Evolutionary conservation across 2,888 invertebrate species (phyloP).

Genomic region (Torymus auratus): DNA sequence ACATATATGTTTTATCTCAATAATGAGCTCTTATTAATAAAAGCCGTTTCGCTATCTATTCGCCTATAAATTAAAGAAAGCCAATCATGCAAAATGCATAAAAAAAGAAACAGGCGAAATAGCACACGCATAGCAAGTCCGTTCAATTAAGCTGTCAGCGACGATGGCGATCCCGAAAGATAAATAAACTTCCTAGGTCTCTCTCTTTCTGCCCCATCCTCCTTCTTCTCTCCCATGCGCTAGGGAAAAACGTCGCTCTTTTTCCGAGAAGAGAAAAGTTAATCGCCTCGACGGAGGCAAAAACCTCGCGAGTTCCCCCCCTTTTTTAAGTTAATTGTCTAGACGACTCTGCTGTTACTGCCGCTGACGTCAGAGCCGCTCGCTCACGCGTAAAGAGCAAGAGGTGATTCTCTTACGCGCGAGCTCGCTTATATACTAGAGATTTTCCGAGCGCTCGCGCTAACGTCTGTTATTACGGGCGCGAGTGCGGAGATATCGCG

Average conservation of each 20-base stretch:
- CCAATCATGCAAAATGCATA: constrained; percentile 1
- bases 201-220: neutral
- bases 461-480: constrained; percentile 18
- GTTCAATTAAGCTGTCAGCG: constrained; percentile 36
- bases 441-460: constrained; percentile 35
- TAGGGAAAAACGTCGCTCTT: constrained; percentile 7
- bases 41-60: constrained; percentile 17
- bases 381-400: constrained; percentile 1
- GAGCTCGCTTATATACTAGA: neutral
- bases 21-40: constrained; percentile 25
- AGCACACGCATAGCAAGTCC: neutral
- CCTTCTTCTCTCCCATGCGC: constrained; percentile 18
- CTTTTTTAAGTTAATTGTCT: constrained; percentile 43
- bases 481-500: constrained; percentile 34
- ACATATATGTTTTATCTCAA: neutral
- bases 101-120: neutral
- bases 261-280: constrained; percentile 20
- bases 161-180: constrained; percentile 24
- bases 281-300: constrained; percentile 15
- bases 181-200: constrained; percentile 43
- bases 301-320: constrained; percentile 34
- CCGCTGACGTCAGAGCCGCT: constrained; percentile 40
- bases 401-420: constrained; percentile 13
- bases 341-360: constrained; percentile 26
- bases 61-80: constrained; percentile 29